A percentile compares a stretch with the other conserved stretches of the same genome.
Evolutionary conservation across 1,140 invertebrate species (phyloP).

Genomic region (Batillaria attramentaria): DNA sequence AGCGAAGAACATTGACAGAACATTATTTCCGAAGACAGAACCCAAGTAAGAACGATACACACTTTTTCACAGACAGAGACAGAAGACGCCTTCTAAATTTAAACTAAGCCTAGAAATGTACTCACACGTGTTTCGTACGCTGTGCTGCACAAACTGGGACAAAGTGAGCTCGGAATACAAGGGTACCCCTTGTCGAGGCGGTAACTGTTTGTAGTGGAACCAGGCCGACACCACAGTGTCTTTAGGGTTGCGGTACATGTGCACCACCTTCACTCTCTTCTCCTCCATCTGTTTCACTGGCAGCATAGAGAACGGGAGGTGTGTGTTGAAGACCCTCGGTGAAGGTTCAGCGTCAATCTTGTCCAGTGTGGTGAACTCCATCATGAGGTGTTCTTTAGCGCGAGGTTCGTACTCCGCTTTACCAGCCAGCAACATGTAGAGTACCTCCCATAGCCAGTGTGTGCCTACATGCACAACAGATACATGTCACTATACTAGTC

Average conservation of each 20-base stretch:
- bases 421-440: conserved; percentile 41
- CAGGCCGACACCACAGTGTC: not conserved
- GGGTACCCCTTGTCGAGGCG: not conserved
- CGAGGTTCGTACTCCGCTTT: conserved; percentile 30
- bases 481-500: no score
- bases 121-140: not conserved
- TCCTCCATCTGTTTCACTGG: not conserved
- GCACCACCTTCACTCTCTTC: not conserved
- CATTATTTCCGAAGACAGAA: no score
- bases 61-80: not conserved
- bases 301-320: conserved; percentile 19
- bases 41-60: not conserved
- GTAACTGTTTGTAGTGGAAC: not conserved
- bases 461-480: conserved; percentile 35
- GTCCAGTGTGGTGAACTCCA: conserved; percentile 32
- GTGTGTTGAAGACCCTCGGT: conserved; percentile 27
- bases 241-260: not conserved
- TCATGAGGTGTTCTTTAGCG: conserved; percentile 37
- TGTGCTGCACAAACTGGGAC: conserved; percentile 1
- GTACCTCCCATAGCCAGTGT: conserved; percentile 53
- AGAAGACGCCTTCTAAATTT: no score
- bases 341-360: conserved; percentile 30
- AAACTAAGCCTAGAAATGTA: no score
- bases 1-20: no score
- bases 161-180: not conserved